phyloP scores from a whole-genome alignment of 2,113 vertebrate genomes.

The Dinomys branickii region DNA sequence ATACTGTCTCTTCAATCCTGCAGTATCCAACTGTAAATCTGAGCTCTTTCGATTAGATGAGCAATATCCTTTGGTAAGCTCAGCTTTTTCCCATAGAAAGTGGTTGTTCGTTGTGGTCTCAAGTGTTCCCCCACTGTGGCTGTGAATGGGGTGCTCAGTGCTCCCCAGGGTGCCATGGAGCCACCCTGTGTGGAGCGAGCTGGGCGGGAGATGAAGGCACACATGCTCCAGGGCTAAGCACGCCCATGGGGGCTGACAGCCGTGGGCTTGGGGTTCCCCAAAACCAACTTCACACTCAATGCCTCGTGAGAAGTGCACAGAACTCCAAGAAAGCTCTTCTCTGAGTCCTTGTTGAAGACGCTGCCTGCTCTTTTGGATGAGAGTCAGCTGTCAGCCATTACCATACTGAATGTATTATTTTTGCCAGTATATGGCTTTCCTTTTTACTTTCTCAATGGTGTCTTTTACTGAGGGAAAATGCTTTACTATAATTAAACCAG shows the following conservation, averaged over 20 bases:
- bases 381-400: neutral
- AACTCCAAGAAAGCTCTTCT: neutral
- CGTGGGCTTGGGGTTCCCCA: neutral
- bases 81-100: neutral
- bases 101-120: neutral
- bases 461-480: neutral
- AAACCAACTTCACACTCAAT: neutral
- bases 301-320: neutral
- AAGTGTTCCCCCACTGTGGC: neutral
- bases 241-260: neutral
- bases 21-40: neutral
- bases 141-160: no score
- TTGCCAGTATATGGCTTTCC: neutral
- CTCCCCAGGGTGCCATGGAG: neutral
- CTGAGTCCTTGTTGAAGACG: neutral
- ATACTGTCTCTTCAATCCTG: neutral
- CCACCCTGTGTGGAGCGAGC: neutral
- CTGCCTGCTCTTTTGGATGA: neutral
- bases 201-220: neutral
- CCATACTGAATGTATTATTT: neutral
- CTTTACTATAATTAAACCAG: neutral
- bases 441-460: neutral
- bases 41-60: neutral
- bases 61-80: neutral
- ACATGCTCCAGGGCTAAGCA: neutral